Conservation (phyloP, 1,140 invertebrate species). For the Brachionus koreanus region DNA sequence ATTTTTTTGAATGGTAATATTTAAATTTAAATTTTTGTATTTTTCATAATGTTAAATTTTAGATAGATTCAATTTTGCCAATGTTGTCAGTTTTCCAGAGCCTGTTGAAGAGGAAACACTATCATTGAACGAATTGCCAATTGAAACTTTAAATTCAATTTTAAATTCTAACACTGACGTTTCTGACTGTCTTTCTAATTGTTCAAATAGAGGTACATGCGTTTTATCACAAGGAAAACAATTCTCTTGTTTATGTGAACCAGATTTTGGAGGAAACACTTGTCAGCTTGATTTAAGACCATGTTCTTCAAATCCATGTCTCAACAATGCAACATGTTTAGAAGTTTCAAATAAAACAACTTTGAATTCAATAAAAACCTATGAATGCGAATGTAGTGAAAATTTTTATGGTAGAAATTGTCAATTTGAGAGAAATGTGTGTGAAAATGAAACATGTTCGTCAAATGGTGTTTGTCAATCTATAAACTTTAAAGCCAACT, state of each 20-base stretch:
- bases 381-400: neutral
- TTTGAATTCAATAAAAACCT: neutral
- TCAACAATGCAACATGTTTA: neutral
- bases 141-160: neutral
- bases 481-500: neutral
- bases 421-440: neutral
- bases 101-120: neutral
- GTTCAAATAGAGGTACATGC: conserved; percentile 20
- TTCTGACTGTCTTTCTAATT: neutral
- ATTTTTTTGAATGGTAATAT: neutral
- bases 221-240: neutral
- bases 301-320: conserved; percentile 15
- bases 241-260: neutral
- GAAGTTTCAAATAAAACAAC: neutral
- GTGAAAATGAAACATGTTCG: conserved; percentile 7
- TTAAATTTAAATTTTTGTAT: neutral
- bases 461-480: neutral
- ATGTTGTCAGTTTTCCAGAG: neutral
- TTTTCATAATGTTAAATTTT: neutral
- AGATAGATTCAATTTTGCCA: neutral
- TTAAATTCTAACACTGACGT: neutral
- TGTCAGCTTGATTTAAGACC: neutral
- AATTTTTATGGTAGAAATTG: neutral
- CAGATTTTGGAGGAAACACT: neutral
- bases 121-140: neutral